These are phyloP conservation scores for Phorcus lineatus DNA, from an alignment of 2,888 invertebrate genomes.

Conservation along the genomic window DNA sequence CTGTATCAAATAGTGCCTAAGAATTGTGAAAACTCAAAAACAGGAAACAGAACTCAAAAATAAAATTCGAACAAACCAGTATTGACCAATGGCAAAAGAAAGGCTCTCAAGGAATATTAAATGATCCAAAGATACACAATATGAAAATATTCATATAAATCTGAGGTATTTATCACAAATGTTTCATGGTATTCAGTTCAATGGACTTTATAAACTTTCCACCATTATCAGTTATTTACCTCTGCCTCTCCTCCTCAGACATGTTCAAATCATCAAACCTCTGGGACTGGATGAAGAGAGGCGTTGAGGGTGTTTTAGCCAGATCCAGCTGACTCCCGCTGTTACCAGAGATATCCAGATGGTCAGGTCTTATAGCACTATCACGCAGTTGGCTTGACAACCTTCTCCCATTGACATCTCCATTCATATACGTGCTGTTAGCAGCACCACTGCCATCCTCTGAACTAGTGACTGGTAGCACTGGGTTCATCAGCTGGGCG, in stretches of 20 bases:
- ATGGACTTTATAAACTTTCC: too few relatives aligned
- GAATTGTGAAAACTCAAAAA: too few relatives aligned
- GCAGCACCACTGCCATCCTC: background rate
- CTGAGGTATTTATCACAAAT: too few relatives aligned
- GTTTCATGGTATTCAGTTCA: too few relatives aligned
- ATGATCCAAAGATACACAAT: too few relatives aligned
- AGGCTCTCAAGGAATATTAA: too few relatives aligned
- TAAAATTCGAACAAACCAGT: too few relatives aligned
- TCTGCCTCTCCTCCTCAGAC: conserved; percentile 52
- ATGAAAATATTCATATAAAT: too few relatives aligned
- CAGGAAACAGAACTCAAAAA: too few relatives aligned
- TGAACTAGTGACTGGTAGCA: background rate
- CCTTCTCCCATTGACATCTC: background rate
- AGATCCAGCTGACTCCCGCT: background rate
- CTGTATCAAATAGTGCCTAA: too few relatives aligned
- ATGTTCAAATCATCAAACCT: conserved; percentile 50
- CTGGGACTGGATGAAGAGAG: conserved; percentile 54
- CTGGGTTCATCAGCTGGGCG: background rate
- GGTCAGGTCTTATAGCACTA: conserved; percentile 5
- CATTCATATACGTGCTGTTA: background rate
- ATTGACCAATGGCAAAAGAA: too few relatives aligned
- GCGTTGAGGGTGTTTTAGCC: conserved; percentile 51
- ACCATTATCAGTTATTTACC: background rate
- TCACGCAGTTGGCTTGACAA: background rate
- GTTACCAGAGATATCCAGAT: conserved; percentile 19